Percentiles rank a stretch among this genome's conserved stretches.
These are phyloP conservation scores for Antidorcas marsupialis DNA, from an alignment of 2,113 vertebrate species.

Conservation along the genomic window DNA sequence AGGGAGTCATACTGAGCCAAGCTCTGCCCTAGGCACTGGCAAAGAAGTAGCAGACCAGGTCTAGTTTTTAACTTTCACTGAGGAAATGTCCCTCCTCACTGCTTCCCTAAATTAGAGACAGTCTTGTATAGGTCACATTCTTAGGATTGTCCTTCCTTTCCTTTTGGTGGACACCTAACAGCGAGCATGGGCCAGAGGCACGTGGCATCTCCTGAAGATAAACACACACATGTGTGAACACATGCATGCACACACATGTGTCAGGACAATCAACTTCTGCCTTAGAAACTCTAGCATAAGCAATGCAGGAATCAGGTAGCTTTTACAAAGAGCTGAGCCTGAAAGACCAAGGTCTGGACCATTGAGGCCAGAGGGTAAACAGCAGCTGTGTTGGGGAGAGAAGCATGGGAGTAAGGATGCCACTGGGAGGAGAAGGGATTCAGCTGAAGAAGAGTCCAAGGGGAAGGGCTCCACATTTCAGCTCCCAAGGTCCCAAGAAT, in stretches of 20 bases:
- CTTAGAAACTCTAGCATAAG: not conserved
- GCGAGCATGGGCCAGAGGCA: not conserved
- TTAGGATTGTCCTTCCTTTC: not conserved
- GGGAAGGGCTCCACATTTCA: not conserved
- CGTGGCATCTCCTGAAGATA: not conserved
- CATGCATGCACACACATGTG: not conserved
- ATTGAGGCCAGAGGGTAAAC: not conserved
- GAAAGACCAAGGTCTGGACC: not conserved
- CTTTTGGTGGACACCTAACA: not conserved
- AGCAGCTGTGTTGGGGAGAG: not conserved
- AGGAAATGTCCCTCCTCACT: not conserved
- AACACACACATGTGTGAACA: not conserved
- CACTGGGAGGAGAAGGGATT: rapidly evolving
- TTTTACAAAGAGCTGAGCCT: not conserved
- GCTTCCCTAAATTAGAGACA: not conserved
- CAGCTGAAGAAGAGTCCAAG: not conserved
- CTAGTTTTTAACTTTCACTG: not conserved
- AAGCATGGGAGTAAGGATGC: not conserved
- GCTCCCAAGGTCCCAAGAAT: rapidly evolving
- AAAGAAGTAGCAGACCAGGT: not conserved
- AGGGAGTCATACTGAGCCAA: not conserved
- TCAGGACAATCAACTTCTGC: not conserved
- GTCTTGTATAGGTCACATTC: too few species aligned
- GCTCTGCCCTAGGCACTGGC: not conserved
- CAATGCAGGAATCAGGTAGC: not conserved